A percentile compares a stretch with the other conserved stretches of the same genome.
These are phyloP conservation scores for Petrocephalus microphthalmus DNA, from an alignment of 2,113 vertebrate genomes.

Conservation along the genomic window DNA sequence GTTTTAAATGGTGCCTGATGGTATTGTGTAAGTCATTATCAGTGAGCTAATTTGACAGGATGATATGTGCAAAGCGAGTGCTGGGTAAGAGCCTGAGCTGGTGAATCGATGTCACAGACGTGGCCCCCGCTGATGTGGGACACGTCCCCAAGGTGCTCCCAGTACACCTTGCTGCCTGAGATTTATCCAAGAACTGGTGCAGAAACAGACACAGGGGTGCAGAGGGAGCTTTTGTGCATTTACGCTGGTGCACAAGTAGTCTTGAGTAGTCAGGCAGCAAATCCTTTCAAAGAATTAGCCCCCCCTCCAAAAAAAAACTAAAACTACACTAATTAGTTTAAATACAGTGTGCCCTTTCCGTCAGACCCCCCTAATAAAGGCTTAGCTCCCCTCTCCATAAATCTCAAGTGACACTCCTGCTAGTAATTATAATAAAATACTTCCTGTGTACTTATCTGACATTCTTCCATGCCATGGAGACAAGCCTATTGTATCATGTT, in stretches of 20 bases:
- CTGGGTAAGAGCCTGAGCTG: not conserved
- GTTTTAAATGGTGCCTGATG: not conserved
- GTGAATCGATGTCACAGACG: not conserved
- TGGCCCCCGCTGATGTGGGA: not conserved
- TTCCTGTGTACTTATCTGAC: not conserved
- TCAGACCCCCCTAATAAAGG: not conserved
- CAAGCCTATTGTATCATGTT: not conserved
- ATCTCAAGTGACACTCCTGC: not conserved
- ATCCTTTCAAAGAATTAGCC: not conserved
- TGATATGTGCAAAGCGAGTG: not conserved
- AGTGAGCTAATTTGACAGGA: not conserved
- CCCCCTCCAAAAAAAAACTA: not conserved
- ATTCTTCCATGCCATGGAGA: not conserved
- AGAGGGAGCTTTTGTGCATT: not conserved
- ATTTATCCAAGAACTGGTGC: no score
- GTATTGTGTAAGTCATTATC: not conserved
- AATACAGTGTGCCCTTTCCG: not conserved
- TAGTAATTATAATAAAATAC: not conserved
- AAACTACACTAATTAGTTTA: not conserved
- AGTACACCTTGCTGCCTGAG: not conserved
- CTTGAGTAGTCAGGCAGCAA: not conserved
- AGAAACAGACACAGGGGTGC: not conserved
- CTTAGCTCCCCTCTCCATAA: not conserved
- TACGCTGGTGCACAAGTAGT: not conserved
- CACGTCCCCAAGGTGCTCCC: not conserved